Conservation (phyloP, 2,797 vertebrate genomes). For the Trachops cirrhosus region DNA sequence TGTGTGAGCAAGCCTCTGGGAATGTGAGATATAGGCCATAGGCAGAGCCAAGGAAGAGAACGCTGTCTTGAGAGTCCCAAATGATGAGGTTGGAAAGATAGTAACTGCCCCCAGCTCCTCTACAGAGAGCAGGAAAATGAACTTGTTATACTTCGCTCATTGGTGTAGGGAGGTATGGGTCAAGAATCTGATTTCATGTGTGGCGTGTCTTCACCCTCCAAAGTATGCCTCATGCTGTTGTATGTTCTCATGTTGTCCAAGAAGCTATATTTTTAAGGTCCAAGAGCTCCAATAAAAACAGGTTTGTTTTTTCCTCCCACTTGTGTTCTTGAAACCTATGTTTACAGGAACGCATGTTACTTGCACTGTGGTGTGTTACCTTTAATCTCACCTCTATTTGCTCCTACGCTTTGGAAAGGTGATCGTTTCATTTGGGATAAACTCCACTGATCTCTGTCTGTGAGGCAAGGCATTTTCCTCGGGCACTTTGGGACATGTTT, state of each 20-base stretch:
- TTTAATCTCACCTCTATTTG: slow-evolving; percentile 25
- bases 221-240: background rate
- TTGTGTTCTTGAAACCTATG: background rate
- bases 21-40: background rate
- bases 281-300: background rate
- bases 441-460: slow-evolving; percentile 5
- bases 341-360: background rate
- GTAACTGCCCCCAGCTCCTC: background rate
- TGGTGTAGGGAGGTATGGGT: background rate
- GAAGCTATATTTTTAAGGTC: background rate
- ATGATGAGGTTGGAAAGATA: background rate
- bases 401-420: background rate
- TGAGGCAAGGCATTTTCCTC: slow-evolving; percentile 9
- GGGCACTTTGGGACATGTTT: background rate
- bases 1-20: background rate
- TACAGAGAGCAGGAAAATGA: background rate
- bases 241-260: background rate
- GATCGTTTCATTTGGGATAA: background rate
- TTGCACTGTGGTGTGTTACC: background rate
- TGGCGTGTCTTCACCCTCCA: background rate
- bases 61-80: background rate
- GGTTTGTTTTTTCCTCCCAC: background rate
- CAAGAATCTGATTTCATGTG: background rate
- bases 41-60: background rate
- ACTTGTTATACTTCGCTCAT: background rate